Conservation (phyloP, 1,140 invertebrate species). For the Ips typographus region DNA sequence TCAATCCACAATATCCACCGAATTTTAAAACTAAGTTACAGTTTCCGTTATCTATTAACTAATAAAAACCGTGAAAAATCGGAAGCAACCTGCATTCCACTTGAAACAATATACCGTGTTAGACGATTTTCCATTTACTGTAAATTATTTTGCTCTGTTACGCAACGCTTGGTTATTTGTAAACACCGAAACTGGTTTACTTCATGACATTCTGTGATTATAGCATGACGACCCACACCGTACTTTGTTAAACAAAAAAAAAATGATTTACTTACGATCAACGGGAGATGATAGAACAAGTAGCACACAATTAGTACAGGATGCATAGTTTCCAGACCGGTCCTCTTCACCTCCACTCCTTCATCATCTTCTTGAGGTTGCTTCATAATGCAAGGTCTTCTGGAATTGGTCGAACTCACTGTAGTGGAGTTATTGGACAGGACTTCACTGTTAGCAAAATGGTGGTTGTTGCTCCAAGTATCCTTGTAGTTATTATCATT, state of each 20-base stretch:
- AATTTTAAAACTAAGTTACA: no score
- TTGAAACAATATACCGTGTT: no score
- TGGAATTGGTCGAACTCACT: constrained; percentile 54
- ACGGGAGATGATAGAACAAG: constrained; percentile 58
- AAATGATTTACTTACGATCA: constrained; percentile 56
- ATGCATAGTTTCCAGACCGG: constrained; percentile 55
- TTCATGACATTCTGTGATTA: neutral
- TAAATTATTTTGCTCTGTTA: neutral
- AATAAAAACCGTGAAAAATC: no score
- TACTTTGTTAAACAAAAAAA: neutral
- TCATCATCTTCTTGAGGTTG: constrained; percentile 34
- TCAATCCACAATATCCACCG: no score
- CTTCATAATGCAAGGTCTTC: constrained; percentile 47
- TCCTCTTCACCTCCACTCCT: constrained; percentile 43
- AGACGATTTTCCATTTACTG: no score
- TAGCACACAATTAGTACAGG: constrained; percentile 56
- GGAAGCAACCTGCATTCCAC: no score
- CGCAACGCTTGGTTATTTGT: neutral
- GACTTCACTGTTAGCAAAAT: constrained; percentile 28
- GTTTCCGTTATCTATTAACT: no score
- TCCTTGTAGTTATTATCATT: constrained; percentile 30
- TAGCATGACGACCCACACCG: neutral
- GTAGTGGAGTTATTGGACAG: constrained; percentile 47
- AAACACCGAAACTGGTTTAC: constrained; percentile 1
- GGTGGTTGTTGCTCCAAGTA: constrained; percentile 16